Evolutionary conservation across 2,888 invertebrate genomes (phyloP), one percentile per base, ranked within the genome.

Genomic region (Schrankia costaestrigalis): DNA sequence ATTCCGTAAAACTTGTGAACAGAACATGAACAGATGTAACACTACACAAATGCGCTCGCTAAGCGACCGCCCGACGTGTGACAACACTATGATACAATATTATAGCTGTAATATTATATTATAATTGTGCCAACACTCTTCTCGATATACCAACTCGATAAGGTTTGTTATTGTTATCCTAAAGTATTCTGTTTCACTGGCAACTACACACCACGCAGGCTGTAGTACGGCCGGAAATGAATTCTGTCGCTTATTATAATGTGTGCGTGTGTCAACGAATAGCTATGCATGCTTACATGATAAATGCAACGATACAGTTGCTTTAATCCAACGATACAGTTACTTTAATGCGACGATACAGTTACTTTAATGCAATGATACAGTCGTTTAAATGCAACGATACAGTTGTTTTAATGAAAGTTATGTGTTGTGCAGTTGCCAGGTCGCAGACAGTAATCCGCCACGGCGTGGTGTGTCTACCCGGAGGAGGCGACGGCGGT

Each of bases 391-490:
- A n/a, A n/a, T n/a, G n/a, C n/a, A n/a, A n/a, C 17, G 17, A 5
- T 17, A 17, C 3, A 17, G 17, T 4, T 17, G 7, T 17, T 17
- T 4, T 17, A 17, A 17, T 17, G 17, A 17, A 5, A 7, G 3
- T 7, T 7, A 17, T 18, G 43, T 34, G 45, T 29, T 26, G 12
- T 11, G 23, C 23, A 3, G 23, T 9, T 11, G 23, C 23, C n/a
- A n/a, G n/a, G n/a, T n/a, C n/a, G n/a, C n/a, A n/a, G n/a, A n/a
- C n/a, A n/a, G n/a, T n/a, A n/a, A n/a, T n/a, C n/a, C n/a, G n/a
- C n/a, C n/a, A n/a, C n/a, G n/a, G 34, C 40, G 45, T 25, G 40
- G 44, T 44, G 42, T 91, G 93, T 92, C 65, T 93, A 93, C 44
- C 56, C 40, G 52, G 62, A 49, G 46, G 56, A 35, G 45, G 59